phyloP scores from a whole-genome alignment of 2,113 vertebrate genomes.

The Callocephalon fimbriatum region DNA sequence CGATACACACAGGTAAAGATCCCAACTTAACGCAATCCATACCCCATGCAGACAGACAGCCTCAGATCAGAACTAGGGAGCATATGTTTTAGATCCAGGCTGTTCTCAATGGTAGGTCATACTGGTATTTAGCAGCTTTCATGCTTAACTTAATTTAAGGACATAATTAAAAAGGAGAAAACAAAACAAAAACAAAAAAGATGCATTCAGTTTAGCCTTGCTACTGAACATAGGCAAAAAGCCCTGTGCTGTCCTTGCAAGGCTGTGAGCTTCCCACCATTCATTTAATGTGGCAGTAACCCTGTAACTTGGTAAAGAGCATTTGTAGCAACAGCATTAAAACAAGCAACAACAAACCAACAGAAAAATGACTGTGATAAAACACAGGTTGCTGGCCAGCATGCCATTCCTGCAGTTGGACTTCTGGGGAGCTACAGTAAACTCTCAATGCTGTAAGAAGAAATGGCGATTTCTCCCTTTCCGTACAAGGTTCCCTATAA shows the following conservation, averaged over 20 bases:
- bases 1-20: not conserved
- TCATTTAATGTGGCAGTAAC: not conserved
- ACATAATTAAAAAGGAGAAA: slow-evolving; percentile 8
- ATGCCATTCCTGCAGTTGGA: not conserved
- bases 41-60: not conserved
- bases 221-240: not conserved
- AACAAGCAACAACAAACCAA: not conserved
- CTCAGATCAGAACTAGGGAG: not conserved
- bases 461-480: not conserved
- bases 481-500: fast-evolving
- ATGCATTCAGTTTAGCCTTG: not conserved
- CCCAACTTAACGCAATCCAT: not conserved
- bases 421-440: not conserved
- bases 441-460: not conserved
- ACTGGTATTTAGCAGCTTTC: slow-evolving; percentile 1
- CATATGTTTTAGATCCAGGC: not conserved
- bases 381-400: not conserved
- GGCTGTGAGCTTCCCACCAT: not conserved
- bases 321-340: not conserved
- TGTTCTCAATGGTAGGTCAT: not conserved
- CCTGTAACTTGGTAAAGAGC: not conserved
- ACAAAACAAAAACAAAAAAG: not conserved
- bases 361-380: not conserved
- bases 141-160: not conserved
- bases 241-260: not conserved